Evolutionary conservation across 2,888 invertebrate species (phyloP), one percentile per base, ranked within the genome.

Genomic region (Plemyria rubiginata): DNA sequence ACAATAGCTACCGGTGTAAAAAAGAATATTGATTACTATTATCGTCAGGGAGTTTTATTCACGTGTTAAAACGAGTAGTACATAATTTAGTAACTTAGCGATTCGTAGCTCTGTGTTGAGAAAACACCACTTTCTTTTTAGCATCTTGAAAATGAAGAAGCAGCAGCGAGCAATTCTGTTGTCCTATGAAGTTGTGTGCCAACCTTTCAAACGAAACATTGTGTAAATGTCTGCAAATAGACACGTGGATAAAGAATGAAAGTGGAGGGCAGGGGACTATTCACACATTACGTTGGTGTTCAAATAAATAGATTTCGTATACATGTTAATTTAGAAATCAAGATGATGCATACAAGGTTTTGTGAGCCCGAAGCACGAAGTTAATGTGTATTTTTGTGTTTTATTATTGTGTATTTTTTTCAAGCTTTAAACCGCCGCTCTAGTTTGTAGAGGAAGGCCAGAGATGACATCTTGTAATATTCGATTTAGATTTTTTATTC

Each of bases 311-410:
- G 43, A 69, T 71, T 57, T 66, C 68, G 52, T 66, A 52, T 16
- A 70, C 28, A 64, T 74, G 76, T 60, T 77, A 77, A 77, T 73
- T 76, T 73, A 60, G 70, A 72, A 71, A 73, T 67, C 72, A 60
- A 70, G 67, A 66, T 65, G 62, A 45, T 11, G 36, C 2, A 16
- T 45, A 13, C 41, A 7, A 15, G 41, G 13, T 45, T 45, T 16
- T 45, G 9, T 45, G 16, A 16, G 45, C 16, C 13, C 8, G 9
- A 7, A 16, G 8, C 3, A 8, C 7, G 7, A 8, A 32, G 7
- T 32, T 8, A 1, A n/a, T n/a, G n/a, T n/a, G n/a, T n/a, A n/a
- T n/a, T n/a, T n/a, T n/a, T n/a, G n/a, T n/a, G n/a, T n/a, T 5
- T 6, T 6, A 32, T 32, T 32, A 8, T 8, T 32, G 41, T 13